Percentiles rank a stretch among this genome's conserved stretches.
Evolutionary conservation across 2,797 vertebrate genomes (phyloP).

Genomic region (Lutjanus argentimaculatus): DNA sequence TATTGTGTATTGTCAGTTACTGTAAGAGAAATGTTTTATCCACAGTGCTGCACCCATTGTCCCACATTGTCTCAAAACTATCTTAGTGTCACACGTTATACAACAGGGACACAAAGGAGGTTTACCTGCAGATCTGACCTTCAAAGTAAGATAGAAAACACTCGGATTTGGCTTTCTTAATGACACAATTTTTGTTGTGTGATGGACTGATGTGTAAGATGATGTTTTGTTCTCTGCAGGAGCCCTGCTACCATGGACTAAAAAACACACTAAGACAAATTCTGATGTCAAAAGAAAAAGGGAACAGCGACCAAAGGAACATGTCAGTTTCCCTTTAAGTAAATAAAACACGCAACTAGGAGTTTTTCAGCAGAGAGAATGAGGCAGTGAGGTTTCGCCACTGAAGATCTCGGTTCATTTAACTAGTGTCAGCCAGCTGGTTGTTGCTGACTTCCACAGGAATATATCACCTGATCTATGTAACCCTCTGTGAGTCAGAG

Average conservation of each 20-base stretch:
- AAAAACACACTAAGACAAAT: slow-evolving; percentile 9
- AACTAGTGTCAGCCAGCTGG: neutral
- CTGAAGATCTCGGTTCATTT: neutral
- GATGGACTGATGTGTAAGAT: slow-evolving; percentile 1
- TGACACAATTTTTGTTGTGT: neutral
- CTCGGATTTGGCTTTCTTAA: neutral
- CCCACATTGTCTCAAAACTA: neutral
- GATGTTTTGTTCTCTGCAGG: neutral
- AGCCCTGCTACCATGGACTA: slow-evolving; percentile 40
- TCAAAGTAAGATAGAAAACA: slow-evolving; percentile 10
- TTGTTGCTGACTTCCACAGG: slow-evolving; percentile 13
- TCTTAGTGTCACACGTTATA: neutral
- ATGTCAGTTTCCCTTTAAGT: slow-evolving; percentile 14
- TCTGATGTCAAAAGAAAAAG: slow-evolving; percentile 12
- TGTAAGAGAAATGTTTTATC: slow-evolving; percentile 4
- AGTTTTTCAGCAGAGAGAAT: neutral
- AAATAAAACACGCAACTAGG: neutral
- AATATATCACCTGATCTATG: neutral
- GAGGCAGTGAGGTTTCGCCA: slow-evolving; percentile 12
- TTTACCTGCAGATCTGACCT: slow-evolving; percentile 5
- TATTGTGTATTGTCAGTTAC: slow-evolving; percentile 7
- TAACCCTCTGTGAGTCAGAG: slow-evolving; percentile 20
- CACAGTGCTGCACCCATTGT: neutral
- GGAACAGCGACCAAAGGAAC: neutral
- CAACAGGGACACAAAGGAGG: neutral